Base-by-base conservation (phyloP, 2,797 vertebrate species). In the Brachymystax lenok region DNA sequence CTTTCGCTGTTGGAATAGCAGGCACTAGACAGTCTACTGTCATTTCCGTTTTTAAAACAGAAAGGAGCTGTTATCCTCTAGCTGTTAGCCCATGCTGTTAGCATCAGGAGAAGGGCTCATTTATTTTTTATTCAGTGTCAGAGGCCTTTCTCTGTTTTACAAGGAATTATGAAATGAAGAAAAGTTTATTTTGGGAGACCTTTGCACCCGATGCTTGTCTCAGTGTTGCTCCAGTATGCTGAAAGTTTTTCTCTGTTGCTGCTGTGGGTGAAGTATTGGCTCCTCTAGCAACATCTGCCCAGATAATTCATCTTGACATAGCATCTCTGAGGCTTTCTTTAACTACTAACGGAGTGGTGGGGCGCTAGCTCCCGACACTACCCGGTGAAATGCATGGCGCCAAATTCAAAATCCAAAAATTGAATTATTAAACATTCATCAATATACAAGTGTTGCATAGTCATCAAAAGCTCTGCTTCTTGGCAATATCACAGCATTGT, bases 1-100 rank as follows among this genome's bases (percentile, higher is more conserved):
- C 21, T 52, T 56, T 73, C 40, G 24, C 74, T 63, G 64, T 66
- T 73, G 63, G 10, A 72, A 73, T 67, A 76, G 28, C 33, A 73
- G 21, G 35, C 71, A 24, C 50, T 46, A 54, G 27, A 28, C 52
- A 51, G 10, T 69, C 30, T 14, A 28, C 63, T 30, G 1, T 28
- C 1, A 0, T 30, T 5, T 66, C 27, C 16, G 3, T 28, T 66
- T 28, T 27, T 2, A 66, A 66, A 16, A 66, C 27, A 6, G 17
- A 68, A 68, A 1, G 30, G n/a, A 19, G n/a, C 24, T 13, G 21
- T 24, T 19, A 46, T 46, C 5, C 14, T 17, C 2, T 19, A 17
- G 68, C 35, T 69, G 30, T 46, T 40, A 69, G 61, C 8, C 24
- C 24, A 64, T 24, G 4, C 61, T 8, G n/a, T 28, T 64, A 64